These are phyloP conservation scores for Tetanocera ferruginea DNA, from an alignment of 2,888 invertebrate genomes.

Conservation along the genomic window DNA sequence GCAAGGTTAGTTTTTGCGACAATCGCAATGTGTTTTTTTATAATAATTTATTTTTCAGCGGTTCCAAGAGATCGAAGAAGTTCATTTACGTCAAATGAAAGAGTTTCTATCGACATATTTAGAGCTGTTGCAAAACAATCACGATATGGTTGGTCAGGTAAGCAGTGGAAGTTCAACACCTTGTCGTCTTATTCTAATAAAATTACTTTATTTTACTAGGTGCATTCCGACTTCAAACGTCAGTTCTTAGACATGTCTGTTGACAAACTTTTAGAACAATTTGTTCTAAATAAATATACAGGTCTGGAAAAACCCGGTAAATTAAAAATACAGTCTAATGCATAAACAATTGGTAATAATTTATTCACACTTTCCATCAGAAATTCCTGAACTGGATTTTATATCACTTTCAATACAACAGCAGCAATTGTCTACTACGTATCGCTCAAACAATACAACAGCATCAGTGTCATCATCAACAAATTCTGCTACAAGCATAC, in stretches of 20 bases:
- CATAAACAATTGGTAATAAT: not conserved
- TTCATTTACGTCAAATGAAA: conserved; percentile 94
- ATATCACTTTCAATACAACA: conserved; percentile 61
- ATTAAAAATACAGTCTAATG: conserved; percentile 37
- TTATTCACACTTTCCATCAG: conserved; percentile 46
- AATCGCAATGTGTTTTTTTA: not conserved
- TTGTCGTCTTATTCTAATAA: not conserved
- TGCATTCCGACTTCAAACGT: conserved; percentile 93
- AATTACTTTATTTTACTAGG: conserved; percentile 68
- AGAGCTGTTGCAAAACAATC: conserved; percentile 88
- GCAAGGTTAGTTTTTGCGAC: conserved; percentile 74
- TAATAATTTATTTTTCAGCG: conserved; percentile 71
- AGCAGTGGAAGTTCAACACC: conserved; percentile 38
- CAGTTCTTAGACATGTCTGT: conserved; percentile 93
- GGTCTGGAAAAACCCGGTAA: conserved; percentile 93
- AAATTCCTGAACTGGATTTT: conserved; percentile 67
- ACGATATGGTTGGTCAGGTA: conserved; percentile 89
- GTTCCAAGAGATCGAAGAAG: conserved; percentile 95
- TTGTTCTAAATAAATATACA: conserved; percentile 92
- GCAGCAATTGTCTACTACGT: conserved; percentile 49
- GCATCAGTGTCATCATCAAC: conserved; percentile 55
- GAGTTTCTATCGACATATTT: conserved; percentile 92
- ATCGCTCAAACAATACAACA: conserved; percentile 55
- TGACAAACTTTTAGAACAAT: conserved; percentile 91
- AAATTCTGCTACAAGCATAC: conserved; percentile 65